Conservation (phyloP, 2,797 vertebrate species). For the Chanos chanos region DNA sequence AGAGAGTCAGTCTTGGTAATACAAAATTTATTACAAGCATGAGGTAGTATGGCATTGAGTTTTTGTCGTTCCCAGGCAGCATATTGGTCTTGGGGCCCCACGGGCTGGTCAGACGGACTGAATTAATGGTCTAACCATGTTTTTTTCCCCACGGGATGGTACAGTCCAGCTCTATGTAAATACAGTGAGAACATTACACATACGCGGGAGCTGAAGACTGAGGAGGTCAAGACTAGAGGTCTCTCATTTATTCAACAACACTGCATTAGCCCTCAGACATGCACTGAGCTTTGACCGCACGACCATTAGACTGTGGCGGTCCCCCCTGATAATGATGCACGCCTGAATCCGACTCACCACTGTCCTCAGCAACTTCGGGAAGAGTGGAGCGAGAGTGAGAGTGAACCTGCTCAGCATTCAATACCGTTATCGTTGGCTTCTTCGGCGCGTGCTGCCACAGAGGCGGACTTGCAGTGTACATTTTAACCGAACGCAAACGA, state of each 20-base stretch:
- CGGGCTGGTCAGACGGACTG: constrained; percentile 13
- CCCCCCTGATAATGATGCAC: background rate
- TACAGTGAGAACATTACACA: constrained; percentile 14
- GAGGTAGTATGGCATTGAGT: too few relatives aligned
- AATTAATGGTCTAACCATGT: constrained; percentile 31
- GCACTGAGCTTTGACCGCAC: constrained; percentile 4
- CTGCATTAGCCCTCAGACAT: constrained; percentile 13
- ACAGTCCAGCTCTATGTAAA: constrained; percentile 5
- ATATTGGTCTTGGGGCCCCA: too few relatives aligned
- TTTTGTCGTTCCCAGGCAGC: too few relatives aligned
- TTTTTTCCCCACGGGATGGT: constrained; percentile 8
- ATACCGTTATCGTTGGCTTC: too few relatives aligned
- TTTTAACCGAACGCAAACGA: too few relatives aligned
- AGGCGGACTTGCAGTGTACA: too few relatives aligned
- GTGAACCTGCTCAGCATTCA: too few relatives aligned
- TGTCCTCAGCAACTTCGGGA: background rate
- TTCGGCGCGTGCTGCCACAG: too few relatives aligned
- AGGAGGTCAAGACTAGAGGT: constrained; percentile 16
- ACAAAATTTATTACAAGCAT: too few relatives aligned
- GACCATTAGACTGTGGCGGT: background rate
- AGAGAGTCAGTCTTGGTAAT: too few relatives aligned
- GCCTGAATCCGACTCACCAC: background rate
- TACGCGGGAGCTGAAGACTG: constrained; percentile 12
- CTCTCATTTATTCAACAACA: constrained; percentile 30
- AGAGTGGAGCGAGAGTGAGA: too few relatives aligned